phyloP scores from a whole-genome alignment of 1,140 invertebrate species.

The Drosophila fuyamai region DNA sequence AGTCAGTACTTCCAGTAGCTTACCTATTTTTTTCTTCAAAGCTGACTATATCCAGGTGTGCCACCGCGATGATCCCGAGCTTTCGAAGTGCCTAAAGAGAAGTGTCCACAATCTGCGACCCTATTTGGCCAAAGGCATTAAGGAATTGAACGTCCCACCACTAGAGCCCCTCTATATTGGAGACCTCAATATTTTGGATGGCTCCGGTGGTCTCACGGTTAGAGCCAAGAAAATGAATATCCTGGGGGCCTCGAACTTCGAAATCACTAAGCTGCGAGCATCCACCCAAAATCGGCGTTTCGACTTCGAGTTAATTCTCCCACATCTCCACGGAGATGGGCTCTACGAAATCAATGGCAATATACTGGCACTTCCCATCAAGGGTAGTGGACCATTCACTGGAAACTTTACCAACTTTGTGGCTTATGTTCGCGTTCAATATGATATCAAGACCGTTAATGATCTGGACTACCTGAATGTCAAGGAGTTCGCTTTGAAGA shows the following conservation, averaged over 20 bases:
- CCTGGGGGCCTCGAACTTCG: conserved; percentile 87
- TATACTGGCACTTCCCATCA: conserved; percentile 87
- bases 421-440: conserved; percentile 85
- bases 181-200: conserved; percentile 86
- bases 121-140: conserved; percentile 85
- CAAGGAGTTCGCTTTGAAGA: conserved; percentile 86
- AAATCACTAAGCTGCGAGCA: conserved; percentile 86
- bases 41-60: conserved; percentile 88
- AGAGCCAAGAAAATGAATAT: conserved; percentile 86
- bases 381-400: conserved; percentile 87
- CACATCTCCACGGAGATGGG: conserved; percentile 86
- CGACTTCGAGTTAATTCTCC: conserved; percentile 86
- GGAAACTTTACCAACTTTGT: conserved; percentile 87
- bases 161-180: conserved; percentile 87
- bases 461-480: conserved; percentile 86
- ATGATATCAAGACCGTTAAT: conserved; percentile 84
- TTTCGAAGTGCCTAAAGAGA: conserved; percentile 86
- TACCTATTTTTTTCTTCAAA: conserved; percentile 48
- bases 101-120: conserved; percentile 86
- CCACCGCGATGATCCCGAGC: conserved; percentile 86
- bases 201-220: conserved; percentile 85
- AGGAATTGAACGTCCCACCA: conserved; percentile 87
- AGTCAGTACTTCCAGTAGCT: not conserved
- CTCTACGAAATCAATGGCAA: conserved; percentile 87
- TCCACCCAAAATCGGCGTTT: conserved; percentile 85